Evolutionary conservation across 2,113 vertebrate species (phyloP).

Genomic region (Rhizomys pruinosus): DNA sequence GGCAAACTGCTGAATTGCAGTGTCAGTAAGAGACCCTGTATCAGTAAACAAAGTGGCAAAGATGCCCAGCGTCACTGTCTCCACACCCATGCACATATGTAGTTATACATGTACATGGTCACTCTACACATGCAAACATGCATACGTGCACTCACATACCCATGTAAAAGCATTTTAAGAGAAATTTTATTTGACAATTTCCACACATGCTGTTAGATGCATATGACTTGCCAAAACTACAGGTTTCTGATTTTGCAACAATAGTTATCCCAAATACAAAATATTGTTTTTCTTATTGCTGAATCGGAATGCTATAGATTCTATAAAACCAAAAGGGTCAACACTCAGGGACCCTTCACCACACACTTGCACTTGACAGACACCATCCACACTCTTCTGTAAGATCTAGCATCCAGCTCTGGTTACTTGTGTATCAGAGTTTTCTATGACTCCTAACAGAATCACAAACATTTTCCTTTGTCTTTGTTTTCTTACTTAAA

Average conservation of each 20-base stretch:
- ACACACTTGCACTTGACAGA: not conserved
- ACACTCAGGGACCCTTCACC: not conserved
- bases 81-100: not conserved
- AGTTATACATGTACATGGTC: not conserved
- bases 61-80: not conserved
- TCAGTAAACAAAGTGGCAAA: not conserved
- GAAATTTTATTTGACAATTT: not conserved
- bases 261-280: not conserved
- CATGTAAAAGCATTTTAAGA: no score
- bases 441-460: not conserved
- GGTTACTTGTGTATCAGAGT: not conserved
- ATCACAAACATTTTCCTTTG: not conserved
- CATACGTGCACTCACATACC: not conserved
- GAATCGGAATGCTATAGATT: not conserved
- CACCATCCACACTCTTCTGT: not conserved
- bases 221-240: not conserved
- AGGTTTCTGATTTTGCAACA: not conserved
- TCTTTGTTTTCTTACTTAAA: conserved; percentile 19
- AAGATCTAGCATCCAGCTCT: not conserved
- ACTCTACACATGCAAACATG: no score
- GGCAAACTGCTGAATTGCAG: not conserved
- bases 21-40: not conserved
- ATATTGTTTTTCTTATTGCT: not conserved
- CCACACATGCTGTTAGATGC: not conserved
- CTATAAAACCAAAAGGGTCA: not conserved